Conservation (phyloP, 1,140 invertebrate species). For the Lucilia cuprina region DNA sequence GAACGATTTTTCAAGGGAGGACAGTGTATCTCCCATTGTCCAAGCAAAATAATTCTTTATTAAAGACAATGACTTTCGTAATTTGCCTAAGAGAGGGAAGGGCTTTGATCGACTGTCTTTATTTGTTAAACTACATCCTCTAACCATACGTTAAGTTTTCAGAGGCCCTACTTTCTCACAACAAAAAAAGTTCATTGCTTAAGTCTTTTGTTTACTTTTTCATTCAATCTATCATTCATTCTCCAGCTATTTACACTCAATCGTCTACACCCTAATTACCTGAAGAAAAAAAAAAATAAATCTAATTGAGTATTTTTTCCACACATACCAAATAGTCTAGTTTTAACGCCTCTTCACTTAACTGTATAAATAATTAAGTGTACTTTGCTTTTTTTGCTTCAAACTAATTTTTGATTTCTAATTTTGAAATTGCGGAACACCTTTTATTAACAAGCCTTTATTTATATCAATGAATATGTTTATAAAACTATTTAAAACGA, state of each 20-base stretch:
- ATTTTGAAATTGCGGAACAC: background rate
- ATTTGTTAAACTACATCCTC: too few relatives aligned
- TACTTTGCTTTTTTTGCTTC: background rate
- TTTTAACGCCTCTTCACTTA: slow-evolving; percentile 25
- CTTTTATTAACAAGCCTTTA: slow-evolving; percentile 33
- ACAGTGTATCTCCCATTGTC: too few relatives aligned
- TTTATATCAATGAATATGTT: slow-evolving; percentile 18
- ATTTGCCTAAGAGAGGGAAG: too few relatives aligned
- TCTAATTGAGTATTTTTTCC: background rate
- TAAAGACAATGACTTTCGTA: too few relatives aligned
- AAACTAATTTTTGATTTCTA: background rate
- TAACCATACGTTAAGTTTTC: too few relatives aligned
- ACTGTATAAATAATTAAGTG: slow-evolving; percentile 1
- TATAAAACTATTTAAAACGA: background rate
- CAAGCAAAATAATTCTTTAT: too few relatives aligned
- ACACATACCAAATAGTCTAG: background rate
- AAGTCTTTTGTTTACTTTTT: background rate
- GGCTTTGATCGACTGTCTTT: too few relatives aligned
- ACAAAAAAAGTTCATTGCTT: background rate
- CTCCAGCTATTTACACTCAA: background rate
- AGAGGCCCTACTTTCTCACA: too few relatives aligned
- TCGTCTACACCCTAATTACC: background rate
- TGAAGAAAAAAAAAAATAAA: too few relatives aligned
- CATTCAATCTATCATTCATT: too few relatives aligned
- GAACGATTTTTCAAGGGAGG: too few relatives aligned